Evolutionary conservation across 2,113 vertebrate genomes (phyloP).

Genomic region (Melanostigma gelatinosum): DNA sequence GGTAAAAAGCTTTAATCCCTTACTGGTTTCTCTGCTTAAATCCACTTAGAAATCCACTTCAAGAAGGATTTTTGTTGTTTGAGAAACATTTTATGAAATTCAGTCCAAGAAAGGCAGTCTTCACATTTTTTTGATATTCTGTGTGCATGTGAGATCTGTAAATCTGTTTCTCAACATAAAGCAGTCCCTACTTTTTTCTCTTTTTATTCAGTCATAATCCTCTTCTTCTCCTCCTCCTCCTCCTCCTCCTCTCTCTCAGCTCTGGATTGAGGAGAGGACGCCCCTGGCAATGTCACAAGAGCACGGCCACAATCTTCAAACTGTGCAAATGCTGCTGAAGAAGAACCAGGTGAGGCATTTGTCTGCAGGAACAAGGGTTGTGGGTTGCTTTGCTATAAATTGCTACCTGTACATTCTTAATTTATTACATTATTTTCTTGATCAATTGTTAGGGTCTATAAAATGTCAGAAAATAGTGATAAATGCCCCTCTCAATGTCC

Average conservation of each 20-base stretch:
- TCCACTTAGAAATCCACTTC: constrained; percentile 42
- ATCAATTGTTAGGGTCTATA: not conserved
- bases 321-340: constrained; percentile 91
- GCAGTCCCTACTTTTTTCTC: not conserved
- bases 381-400: not conserved
- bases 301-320: constrained; percentile 91
- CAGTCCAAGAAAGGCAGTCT: not conserved
- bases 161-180: constrained; percentile 7
- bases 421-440: not conserved
- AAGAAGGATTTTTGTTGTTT: constrained; percentile 39
- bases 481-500: not conserved
- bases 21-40: constrained; percentile 50
- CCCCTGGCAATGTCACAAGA: constrained; percentile 88
- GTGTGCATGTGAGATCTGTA: constrained; percentile 14
- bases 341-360: constrained; percentile 89
- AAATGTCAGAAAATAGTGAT: not conserved
- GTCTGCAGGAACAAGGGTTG: not conserved
- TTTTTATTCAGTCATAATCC: constrained; percentile 1
- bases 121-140: not conserved
- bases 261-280: constrained; percentile 95
- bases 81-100: not conserved
- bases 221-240: not conserved
- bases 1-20: constrained; percentile 50
- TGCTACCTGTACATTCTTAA: not conserved
- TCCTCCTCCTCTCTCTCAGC: constrained; percentile 78